Percentiles rank a stretch among this genome's conserved stretches.
phyloP scores from a whole-genome alignment of 35 echinoderm and acorn worm genomes.

The Ophiothrix spiculata region DNA sequence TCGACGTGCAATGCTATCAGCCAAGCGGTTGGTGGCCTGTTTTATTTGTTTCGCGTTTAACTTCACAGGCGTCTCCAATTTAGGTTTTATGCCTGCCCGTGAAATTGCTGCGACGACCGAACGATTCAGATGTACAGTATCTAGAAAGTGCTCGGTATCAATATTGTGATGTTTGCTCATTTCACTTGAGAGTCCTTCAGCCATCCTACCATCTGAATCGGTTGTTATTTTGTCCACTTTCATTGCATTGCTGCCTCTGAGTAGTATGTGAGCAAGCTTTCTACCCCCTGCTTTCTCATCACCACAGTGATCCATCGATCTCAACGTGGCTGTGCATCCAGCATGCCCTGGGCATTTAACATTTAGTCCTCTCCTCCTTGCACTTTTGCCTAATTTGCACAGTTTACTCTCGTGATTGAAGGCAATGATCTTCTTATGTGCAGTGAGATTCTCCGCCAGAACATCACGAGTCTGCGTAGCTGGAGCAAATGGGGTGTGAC shows the following conservation, averaged over 20 bases:
- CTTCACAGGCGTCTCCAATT: neutral
- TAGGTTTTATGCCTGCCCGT: neutral
- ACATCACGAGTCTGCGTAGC: neutral
- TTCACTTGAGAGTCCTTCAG: neutral
- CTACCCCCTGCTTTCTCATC: conserved; percentile 21
- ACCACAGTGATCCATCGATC: neutral
- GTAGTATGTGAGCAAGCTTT: neutral
- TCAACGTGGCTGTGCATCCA: conserved; percentile 9
- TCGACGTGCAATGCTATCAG: neutral
- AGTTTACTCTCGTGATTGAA: neutral
- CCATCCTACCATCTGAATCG: conserved; percentile 32
- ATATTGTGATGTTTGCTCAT: conserved; percentile 2
- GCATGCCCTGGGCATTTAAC: neutral
- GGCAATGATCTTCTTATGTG: neutral
- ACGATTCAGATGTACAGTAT: conserved; percentile 17
- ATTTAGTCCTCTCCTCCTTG: neutral
- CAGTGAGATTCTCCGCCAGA: neutral
- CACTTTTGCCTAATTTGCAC: neutral
- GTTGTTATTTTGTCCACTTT: conserved; percentile 18
- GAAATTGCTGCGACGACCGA: neutral
- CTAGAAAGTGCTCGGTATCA: conserved; percentile 14
- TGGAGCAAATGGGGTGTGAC: too few relatives aligned
- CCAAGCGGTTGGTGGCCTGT: neutral
- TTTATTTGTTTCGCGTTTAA: neutral
- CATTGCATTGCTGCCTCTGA: neutral